Percentiles rank a stretch among this genome's conserved stretches.
Conservation (phyloP, 2,113 vertebrate genomes). For the Hirundichthys speculiger region DNA sequence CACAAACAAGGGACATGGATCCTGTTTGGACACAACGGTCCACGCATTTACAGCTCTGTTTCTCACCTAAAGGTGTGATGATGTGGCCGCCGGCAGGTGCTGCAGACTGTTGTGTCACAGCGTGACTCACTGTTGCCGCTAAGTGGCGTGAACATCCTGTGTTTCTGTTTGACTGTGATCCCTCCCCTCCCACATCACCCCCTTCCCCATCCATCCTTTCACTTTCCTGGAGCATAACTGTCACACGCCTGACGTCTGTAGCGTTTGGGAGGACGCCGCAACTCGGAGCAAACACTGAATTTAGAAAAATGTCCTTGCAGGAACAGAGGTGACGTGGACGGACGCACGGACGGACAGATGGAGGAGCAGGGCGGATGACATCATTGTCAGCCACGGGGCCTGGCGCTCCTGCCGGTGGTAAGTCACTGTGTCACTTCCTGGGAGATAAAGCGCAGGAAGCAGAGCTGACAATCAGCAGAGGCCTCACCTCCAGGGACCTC, state of each 20-base stretch:
- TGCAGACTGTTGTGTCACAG: constrained; percentile 9
- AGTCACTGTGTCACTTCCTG: constrained; percentile 71
- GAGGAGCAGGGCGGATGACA: constrained; percentile 34
- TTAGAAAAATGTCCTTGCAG: constrained; percentile 25
- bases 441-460: constrained; percentile 71
- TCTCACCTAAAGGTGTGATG: constrained; percentile 33
- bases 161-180: constrained; percentile 11
- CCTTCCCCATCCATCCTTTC: neutral
- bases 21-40: too few species aligned
- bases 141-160: constrained; percentile 35
- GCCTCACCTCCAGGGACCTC: constrained; percentile 47
- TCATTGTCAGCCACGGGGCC: constrained; percentile 24
- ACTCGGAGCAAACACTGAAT: constrained; percentile 12
- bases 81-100: constrained; percentile 20
- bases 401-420: constrained; percentile 37
- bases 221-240: neutral
- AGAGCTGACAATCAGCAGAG: constrained; percentile 24
- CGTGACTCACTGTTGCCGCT: constrained; percentile 42
- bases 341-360: neutral
- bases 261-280: neutral
- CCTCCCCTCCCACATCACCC: constrained; percentile 1
- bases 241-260: neutral
- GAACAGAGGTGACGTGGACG: constrained; percentile 2
- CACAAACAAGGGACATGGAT: too few species aligned
- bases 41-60: too few species aligned